A percentile compares a stretch with the other conserved stretches of the same genome.
Evolutionary conservation across 2,888 invertebrate genomes (phyloP).

Genomic region (Drosophila mimetica): DNA sequence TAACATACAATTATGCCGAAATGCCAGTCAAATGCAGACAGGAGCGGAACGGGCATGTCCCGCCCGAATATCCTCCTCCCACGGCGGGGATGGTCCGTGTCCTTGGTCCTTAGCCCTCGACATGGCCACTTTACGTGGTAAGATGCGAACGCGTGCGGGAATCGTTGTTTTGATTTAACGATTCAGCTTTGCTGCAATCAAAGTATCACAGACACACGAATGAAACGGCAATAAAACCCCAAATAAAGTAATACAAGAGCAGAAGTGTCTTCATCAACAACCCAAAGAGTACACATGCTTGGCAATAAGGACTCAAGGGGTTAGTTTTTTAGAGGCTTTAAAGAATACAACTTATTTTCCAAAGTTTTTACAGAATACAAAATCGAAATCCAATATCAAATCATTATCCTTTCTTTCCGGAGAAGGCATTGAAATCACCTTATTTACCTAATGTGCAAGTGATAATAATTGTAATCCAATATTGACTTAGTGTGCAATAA

Average conservation of each 20-base stretch:
- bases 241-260: conserved; percentile 15
- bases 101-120: conserved; percentile 45
- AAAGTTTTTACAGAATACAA: no score
- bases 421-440: conserved; percentile 47
- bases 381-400: no score
- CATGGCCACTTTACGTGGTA: conserved; percentile 70
- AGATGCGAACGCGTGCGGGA: conserved; percentile 58
- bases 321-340: neutral
- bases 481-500: no score
- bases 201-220: conserved; percentile 48
- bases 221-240: conserved; percentile 50
- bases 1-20: conserved; percentile 72
- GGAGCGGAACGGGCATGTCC: conserved; percentile 11
- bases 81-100: no score
- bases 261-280: conserved; percentile 26
- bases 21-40: conserved; percentile 69
- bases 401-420: no score
- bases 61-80: neutral
- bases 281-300: neutral
- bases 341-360: no score
- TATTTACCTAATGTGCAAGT: conserved; percentile 53
- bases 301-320: neutral
- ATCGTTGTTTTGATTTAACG: conserved; percentile 71
- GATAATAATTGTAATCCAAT: no score
- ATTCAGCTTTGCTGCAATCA: conserved; percentile 69